These are phyloP conservation scores for Rhingia campestris DNA, from an alignment of 2,888 invertebrate genomes.

Conservation along the genomic window DNA sequence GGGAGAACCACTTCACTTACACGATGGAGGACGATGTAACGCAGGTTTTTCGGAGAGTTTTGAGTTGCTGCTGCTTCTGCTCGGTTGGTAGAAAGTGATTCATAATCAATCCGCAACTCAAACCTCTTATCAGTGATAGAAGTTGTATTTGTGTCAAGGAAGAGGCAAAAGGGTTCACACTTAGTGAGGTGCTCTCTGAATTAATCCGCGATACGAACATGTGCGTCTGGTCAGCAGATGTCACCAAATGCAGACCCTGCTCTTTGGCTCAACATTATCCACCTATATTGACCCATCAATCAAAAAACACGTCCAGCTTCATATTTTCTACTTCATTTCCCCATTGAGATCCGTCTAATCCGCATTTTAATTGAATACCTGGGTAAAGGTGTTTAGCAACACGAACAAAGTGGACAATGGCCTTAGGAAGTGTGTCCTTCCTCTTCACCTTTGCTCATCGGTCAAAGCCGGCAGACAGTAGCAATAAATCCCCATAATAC, in stretches of 20 bases:
- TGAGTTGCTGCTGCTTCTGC: constrained; percentile 41
- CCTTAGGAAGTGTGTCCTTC: constrained; percentile 43
- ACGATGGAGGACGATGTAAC: background rate
- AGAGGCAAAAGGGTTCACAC: no score
- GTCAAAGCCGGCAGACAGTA: constrained; percentile 39
- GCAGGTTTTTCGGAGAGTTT: background rate
- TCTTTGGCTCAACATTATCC: constrained; percentile 20
- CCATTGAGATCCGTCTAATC: constrained; percentile 54
- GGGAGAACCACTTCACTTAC: background rate
- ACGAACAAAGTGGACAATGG: constrained; percentile 47
- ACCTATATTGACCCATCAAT: constrained; percentile 69
- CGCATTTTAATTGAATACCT: constrained; percentile 59
- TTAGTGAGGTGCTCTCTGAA: no score
- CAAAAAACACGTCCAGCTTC: constrained; percentile 62
- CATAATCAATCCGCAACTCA: constrained; percentile 48
- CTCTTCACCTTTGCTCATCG: constrained; percentile 42
- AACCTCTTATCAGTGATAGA: constrained; percentile 23
- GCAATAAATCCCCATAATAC: constrained; percentile 56
- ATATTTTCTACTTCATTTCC: constrained; percentile 70
- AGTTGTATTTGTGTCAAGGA: no score
- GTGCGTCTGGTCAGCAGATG: background rate
- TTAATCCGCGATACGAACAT: background rate
- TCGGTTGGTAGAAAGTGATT: constrained; percentile 63
- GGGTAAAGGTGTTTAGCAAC: constrained; percentile 52
- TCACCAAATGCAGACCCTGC: background rate